Base-by-base conservation (phyloP, 2,888 invertebrate genomes). In the Cosmia pyralina region DNA sequence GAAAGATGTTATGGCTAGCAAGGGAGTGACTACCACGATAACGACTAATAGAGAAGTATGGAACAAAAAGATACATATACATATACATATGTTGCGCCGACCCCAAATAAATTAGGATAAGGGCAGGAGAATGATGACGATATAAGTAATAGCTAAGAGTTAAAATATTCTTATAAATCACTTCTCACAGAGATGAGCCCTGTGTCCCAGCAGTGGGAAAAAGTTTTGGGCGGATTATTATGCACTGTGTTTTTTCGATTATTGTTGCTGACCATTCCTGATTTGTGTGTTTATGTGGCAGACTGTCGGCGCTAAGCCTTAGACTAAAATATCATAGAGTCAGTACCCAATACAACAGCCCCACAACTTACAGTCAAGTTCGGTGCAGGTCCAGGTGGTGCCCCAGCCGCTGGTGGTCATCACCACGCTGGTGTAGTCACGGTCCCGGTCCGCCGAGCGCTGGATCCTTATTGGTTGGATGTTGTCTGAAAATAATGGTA, bases 341-440 rank as follows among this genome's bases (percentile, higher is more conserved):
- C 11, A 34, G 34, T n/a, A 7, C 38, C 34, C 19, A 58, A 38
- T 58, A 15, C 44, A n/a, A 13, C 59, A 38, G 1, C 8, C 4
- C 13, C 38, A 4, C 17, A 41, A 69, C 74, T 80, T 71, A 81
- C 81, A 81, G 34, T 34, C 28, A 11, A 60, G 15, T 8, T 81
- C 69, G 7, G 11, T 48, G 17, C 81, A 59, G 55, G 92, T 92
- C 94, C 93, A 94, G 10, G 90, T 92, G 34, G 88, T 88, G 11
- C 95, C 95, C 94, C 94, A 95, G 0, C 95, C 95, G 55, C 92
- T 92, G 66, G 94, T 93, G 3, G 87, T 85, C 64, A 94, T 87
- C 57, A 73, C 68, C 6, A 85, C 75, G 0, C 86, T 88, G 1
- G 76, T 77, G 85, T 94, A 95, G 86, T 94, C 88, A 44, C 85